Evolutionary conservation across 2,113 vertebrate species (phyloP).

Genomic region (Alexandromys fortis): DNA sequence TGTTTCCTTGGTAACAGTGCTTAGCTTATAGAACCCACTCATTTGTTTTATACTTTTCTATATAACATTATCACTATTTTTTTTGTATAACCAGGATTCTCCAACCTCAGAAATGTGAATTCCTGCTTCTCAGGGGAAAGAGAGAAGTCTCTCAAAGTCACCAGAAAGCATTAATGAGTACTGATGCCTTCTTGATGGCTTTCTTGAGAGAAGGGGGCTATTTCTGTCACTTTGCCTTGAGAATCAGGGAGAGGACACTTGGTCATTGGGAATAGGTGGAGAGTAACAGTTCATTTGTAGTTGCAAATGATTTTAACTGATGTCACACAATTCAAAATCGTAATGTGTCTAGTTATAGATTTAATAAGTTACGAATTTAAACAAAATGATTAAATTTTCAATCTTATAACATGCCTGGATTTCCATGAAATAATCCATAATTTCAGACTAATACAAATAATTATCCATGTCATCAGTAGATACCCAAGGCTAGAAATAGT

Average conservation of each 20-base stretch:
- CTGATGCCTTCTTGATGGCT: neutral
- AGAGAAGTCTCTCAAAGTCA: neutral
- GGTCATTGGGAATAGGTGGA: neutral
- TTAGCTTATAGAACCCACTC: neutral
- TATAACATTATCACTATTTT: neutral
- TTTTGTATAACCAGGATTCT: neutral
- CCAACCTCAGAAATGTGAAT: neutral
- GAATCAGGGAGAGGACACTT: neutral
- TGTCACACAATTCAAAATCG: neutral
- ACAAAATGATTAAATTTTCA: neutral
- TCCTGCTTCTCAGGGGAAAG: neutral
- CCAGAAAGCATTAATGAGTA: neutral
- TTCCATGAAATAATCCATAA: neutral
- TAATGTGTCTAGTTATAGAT: neutral
- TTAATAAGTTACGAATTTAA: slow-evolving; percentile 12
- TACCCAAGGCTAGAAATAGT: neutral
- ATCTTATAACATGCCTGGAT: neutral
- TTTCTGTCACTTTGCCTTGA: neutral
- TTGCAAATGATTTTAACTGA: neutral
- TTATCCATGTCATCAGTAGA: neutral
- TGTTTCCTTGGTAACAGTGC: neutral
- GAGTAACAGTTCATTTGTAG: neutral
- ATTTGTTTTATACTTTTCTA: neutral
- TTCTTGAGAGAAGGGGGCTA: neutral
- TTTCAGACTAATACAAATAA: neutral